Base-by-base conservation (phyloP, 1,140 invertebrate genomes). In the Leptoteleia sp. region DNA sequence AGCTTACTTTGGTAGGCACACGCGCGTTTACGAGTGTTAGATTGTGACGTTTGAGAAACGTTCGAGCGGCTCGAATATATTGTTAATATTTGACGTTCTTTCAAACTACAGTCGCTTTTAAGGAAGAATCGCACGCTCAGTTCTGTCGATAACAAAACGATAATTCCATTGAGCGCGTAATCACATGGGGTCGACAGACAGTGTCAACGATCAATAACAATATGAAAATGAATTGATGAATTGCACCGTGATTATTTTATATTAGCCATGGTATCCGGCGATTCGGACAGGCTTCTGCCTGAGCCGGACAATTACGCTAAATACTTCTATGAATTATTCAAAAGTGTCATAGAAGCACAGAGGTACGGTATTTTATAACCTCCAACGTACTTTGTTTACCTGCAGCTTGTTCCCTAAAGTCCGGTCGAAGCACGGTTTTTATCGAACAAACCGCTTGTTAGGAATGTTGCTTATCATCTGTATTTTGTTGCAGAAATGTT, bases 291-390 rank as follows among this genome's bases (percentile, higher is more conserved):
- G 81, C 91, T 92, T 87, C 83, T 92, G 76, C 91, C 91, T 7
- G 91, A 92, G 75, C 90, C 91, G 27, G 89, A 92, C 33, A 88
- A 90, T 82, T 91, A 91, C 55, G 88, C 87, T 59, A 89, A 90
- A 85, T 89, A 88, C 80, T 92, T 92, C 81, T 91, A 92, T 76
- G 91, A 92, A 68, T 85, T 92, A 33, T 92, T 91, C 76, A 90
- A 91, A 84, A 88, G 88, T 65, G 83, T 89, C 76, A 89, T 91
- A 57, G 91, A 92, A 68, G 88, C 88, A 62, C 89, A 92, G 82
- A 92, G 91, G 92, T 92, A 89, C 80, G 83, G 59, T 68, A 71
- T 57, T 65, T 59, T 86, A 85, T 88, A 87, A 85, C 85, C 85
- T 87, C 82, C 62, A 50, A 55, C 35, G 31, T 77, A 57, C 76